Conservation (phyloP, 1,140 invertebrate species). For the Coptotermes formosanus region DNA sequence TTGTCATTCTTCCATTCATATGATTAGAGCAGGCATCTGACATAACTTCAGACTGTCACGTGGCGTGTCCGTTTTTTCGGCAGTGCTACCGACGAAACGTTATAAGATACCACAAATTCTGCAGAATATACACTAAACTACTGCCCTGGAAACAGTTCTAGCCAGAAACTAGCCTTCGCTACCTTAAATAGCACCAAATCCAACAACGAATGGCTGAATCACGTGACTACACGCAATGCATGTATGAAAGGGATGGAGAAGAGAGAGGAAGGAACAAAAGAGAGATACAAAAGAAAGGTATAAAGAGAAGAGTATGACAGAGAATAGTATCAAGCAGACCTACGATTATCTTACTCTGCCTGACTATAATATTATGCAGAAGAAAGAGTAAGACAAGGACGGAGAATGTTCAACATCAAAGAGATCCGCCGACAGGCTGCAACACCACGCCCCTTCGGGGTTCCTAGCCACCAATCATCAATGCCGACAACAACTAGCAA, state of each 20-base stretch:
- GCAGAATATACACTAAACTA: not conserved
- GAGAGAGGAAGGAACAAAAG: not conserved
- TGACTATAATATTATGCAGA: slow-evolving; percentile 14
- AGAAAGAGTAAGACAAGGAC: slow-evolving; percentile 13
- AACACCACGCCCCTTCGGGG: slow-evolving; percentile 18
- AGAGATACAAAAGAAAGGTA: not conserved
- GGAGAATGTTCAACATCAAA: slow-evolving; percentile 20
- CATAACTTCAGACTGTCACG: too few relatives aligned
- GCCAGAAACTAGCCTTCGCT: not conserved
- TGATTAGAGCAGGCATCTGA: too few relatives aligned
- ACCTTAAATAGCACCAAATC: not conserved
- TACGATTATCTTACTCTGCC: slow-evolving; percentile 5
- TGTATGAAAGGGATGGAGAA: not conserved
- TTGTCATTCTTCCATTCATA: too few relatives aligned
- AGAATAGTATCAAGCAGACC: slow-evolving; percentile 6
- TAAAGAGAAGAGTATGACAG: slow-evolving; percentile 2
- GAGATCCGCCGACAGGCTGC: slow-evolving; percentile 26
- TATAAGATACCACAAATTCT: not conserved
- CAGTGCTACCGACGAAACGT: not conserved
- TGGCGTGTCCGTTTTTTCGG: too few relatives aligned
- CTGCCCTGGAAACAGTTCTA: not conserved
- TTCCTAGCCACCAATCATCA: slow-evolving; percentile 24
- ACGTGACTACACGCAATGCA: slow-evolving; percentile 9
- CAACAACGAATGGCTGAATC: slow-evolving; percentile 3
- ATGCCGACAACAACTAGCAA: slow-evolving; percentile 21